Evolutionary conservation across 2,113 vertebrate species (phyloP), one percentile per base, ranked within the genome.

Genomic region (Hystrix brachyura): DNA sequence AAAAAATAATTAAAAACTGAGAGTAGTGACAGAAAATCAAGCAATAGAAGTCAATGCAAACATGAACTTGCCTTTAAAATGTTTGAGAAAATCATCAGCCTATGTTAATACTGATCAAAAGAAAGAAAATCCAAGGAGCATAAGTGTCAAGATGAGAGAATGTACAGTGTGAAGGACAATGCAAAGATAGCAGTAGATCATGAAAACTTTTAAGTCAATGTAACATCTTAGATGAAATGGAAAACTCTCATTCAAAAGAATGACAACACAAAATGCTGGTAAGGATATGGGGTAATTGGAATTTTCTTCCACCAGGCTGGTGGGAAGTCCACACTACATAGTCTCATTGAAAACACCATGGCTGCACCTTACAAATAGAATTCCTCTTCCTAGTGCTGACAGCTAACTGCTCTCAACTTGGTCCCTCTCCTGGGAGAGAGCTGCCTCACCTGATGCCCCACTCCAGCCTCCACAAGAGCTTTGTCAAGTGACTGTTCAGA

Each of bases 221-320:
- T 90, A 74, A 51, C 34, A 10, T 65, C 7, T 81, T 86, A 51
- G 38, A 82, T 82, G 18, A 86, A 72, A 96, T 67, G 29, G 21
- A 76, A 29, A 48, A 60, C 60, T 80, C 25, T 53, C 53, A 10
- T 59, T 82, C 64, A 59, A 81, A 85, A 71, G 64, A 81, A 9
- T 79, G 11, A 55, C 12, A 25, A 62, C 62, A 34, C n/a, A 2
- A 23, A 86, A 79, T 34, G 1, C 43, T 48, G 23, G 17, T n/a
- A 46, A 94, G 48, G 25, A 43, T 51, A 43, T 48, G 11, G 19
- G 69, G 65, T 64, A 79, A 60, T 3, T 84, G 43, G 15, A 46
- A 62, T 71, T 69, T 27, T 46, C 27, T 95, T 83, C 48, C 65
- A 67, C 65, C 84, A 17, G 81, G 8, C 60, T 78, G 53, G 7